Evolutionary conservation across 2,797 vertebrate species (phyloP).

Genomic region (Poeciliopsis paucimaculata): DNA sequence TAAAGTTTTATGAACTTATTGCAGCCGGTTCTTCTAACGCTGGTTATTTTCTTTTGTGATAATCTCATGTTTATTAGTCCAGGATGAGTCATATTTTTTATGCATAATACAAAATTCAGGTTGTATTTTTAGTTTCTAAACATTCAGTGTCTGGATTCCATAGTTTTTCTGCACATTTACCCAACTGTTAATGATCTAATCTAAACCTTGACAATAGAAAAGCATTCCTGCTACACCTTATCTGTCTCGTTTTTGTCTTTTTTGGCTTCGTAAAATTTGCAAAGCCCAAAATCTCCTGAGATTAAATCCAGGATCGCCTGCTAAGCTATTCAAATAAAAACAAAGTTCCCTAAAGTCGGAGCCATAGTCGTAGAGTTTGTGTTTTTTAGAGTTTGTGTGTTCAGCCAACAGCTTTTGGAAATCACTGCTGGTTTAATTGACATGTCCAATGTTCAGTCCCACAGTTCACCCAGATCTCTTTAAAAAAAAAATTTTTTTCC

Average conservation of each 20-base stretch:
- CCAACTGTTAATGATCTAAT: neutral
- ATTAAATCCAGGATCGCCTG: constrained; percentile 29
- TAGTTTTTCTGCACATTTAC: constrained; percentile 9
- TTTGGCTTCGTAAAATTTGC: constrained; percentile 10
- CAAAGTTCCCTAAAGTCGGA: constrained; percentile 21
- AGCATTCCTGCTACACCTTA: neutral
- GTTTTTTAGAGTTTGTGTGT: constrained; percentile 19
- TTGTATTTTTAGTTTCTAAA: neutral
- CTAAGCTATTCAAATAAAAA: constrained; percentile 21
- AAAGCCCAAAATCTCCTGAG: constrained; percentile 2
- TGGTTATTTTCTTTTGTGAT: neutral
- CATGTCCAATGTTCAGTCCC: constrained; percentile 33
- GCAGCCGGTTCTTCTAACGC: neutral
- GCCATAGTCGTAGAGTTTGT: constrained; percentile 26
- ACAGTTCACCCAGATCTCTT: constrained; percentile 35
- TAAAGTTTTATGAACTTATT: neutral
- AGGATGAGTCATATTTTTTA: constrained; percentile 5
- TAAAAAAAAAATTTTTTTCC: constrained; percentile 12
- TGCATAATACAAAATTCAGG: constrained; percentile 11
- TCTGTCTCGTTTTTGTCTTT: neutral
- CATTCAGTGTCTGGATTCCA: neutral
- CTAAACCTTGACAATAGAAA: neutral
- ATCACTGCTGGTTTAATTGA: constrained; percentile 52
- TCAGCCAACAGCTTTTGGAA: constrained; percentile 58
- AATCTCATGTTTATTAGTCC: neutral